Evolutionary conservation across 2,797 vertebrate species (phyloP).

Genomic region (Melanotaenia maccullochi): DNA sequence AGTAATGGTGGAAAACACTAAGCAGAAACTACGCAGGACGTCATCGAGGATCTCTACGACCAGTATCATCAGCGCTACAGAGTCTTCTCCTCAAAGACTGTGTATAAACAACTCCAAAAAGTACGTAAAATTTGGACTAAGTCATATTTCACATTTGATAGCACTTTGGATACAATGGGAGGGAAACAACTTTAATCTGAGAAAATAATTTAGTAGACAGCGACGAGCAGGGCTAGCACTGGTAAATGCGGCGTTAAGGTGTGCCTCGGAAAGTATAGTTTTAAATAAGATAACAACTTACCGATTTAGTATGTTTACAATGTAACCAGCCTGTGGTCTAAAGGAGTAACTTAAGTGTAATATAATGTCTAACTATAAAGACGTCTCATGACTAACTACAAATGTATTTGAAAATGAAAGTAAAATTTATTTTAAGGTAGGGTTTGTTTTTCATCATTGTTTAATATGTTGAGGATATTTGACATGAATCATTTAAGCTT

Average conservation of each 20-base stretch:
- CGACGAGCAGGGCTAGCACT: conserved; percentile 23
- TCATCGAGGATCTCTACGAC: conserved; percentile 69
- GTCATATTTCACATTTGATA: background rate
- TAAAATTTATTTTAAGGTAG: background rate
- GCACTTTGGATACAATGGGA: background rate
- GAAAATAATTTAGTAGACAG: background rate
- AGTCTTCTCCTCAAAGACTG: conserved; percentile 57
- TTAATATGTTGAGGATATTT: background rate
- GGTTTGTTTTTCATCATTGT: background rate
- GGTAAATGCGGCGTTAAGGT: conserved; percentile 63
- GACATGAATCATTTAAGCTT: background rate
- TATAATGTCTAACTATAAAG: background rate
- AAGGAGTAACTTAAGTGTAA: background rate
- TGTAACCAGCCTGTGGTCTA: background rate
- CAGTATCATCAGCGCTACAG: conserved; percentile 52
- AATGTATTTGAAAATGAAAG: background rate
- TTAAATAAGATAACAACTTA: background rate
- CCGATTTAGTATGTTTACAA: background rate
- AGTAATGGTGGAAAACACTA: conserved; percentile 39
- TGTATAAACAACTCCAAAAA: conserved; percentile 71
- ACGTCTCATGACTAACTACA: background rate
- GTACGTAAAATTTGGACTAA: conserved; percentile 36
- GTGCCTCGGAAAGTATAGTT: conserved; percentile 1
- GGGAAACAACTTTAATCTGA: background rate
- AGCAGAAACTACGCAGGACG: conserved; percentile 58